Evolutionary conservation across 2,113 vertebrate species (phyloP).

Genomic region (Dermatemys mawii): DNA sequence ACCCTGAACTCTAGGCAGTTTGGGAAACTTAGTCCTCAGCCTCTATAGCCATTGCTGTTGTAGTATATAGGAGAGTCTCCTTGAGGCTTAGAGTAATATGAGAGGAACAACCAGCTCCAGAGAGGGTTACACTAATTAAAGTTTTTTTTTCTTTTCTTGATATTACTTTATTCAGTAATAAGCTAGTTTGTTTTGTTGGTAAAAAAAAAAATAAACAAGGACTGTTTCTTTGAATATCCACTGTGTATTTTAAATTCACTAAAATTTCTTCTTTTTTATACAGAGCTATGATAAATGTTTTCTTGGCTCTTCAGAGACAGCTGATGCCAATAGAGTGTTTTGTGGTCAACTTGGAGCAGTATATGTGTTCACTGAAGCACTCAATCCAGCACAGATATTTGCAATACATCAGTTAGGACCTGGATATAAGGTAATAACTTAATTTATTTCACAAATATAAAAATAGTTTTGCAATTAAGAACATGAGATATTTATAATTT

Average conservation of each 20-base stretch:
- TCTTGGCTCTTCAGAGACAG: constrained; percentile 96
- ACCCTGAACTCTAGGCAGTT: too few relatives aligned
- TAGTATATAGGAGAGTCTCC: too few relatives aligned
- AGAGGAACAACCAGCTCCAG: background rate
- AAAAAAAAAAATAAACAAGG: background rate
- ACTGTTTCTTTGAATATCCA: constrained; percentile 3
- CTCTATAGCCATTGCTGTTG: background rate
- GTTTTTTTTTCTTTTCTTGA: background rate
- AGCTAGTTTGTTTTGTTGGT: background rate
- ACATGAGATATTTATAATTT: background rate
- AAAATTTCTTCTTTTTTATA: constrained; percentile 33
- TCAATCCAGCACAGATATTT: constrained; percentile 98
- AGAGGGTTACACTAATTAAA: background rate
- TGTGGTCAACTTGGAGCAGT: constrained; percentile 96
- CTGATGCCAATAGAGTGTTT: constrained; percentile 95
- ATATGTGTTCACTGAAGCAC: constrained; percentile 95
- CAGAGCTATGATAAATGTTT: constrained; percentile 99
- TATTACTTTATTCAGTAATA: background rate
- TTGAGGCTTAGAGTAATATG: background rate
- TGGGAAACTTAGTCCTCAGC: too few relatives aligned
- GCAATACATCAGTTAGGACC: constrained; percentile 97
- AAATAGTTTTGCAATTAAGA: background rate
- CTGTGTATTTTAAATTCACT: background rate
- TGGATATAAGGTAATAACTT: constrained; percentile 90
- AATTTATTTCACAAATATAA: background rate